phyloP scores from a whole-genome alignment of 2,113 vertebrate species.

The Todiramphus chloris region DNA sequence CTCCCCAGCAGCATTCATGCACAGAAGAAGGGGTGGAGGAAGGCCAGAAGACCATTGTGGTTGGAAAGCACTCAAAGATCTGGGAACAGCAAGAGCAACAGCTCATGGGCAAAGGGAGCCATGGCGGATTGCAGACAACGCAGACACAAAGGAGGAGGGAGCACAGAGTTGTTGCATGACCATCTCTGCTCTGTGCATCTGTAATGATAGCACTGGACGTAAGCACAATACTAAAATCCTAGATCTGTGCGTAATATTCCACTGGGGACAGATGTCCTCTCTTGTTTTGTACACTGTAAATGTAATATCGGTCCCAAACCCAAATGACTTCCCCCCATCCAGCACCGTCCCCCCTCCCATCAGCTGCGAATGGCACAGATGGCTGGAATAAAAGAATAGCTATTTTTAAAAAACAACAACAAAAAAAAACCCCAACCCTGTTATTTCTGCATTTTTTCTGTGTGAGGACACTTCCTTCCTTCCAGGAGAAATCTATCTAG shows the following conservation, averaged over 20 bases:
- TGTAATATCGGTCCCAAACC: not conserved
- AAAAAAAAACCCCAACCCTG: not conserved
- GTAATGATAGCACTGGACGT: not conserved
- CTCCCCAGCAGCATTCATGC: not conserved
- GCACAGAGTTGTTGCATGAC: not conserved
- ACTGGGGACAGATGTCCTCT: conserved; percentile 50
- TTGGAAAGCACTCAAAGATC: not conserved
- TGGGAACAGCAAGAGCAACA: not conserved
- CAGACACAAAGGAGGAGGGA: not conserved
- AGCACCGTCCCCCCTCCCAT: not conserved
- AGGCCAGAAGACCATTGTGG: not conserved
- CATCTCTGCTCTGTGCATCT: not conserved
- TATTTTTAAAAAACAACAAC: conserved; percentile 13
- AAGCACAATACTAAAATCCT: conserved; percentile 15
- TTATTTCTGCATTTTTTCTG: conserved; percentile 67
- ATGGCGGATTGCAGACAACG: accelerated
- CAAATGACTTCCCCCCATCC: conserved; percentile 4
- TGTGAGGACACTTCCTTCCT: conserved; percentile 61
- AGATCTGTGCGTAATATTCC: not conserved
- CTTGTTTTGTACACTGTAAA: conserved; percentile 45
- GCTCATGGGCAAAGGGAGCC: not conserved
- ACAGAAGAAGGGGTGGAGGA: not conserved
- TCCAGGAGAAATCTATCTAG: conserved; percentile 57
- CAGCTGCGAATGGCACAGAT: conserved; percentile 61
- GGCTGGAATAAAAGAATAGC: conserved; percentile 37